These are phyloP conservation scores for Haliclona indistincta DNA, from an alignment of 37 sponge, comb jelly and placozoan species.

Conservation along the genomic window DNA sequence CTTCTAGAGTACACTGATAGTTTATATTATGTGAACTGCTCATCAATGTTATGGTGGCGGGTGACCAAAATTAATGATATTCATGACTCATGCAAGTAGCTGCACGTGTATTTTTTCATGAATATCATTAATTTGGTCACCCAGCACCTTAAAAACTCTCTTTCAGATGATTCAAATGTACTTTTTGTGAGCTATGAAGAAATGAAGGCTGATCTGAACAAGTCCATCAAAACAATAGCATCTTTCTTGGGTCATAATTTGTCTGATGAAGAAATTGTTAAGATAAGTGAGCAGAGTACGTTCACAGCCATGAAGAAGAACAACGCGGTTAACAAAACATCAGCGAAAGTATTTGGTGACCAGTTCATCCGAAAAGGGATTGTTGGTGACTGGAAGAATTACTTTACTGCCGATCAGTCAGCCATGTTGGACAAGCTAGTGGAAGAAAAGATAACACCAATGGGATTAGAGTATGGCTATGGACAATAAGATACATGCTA, in stretches of 20 bases:
- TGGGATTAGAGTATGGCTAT: not conserved
- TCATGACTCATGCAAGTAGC: too few relatives aligned
- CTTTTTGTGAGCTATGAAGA: slow-evolving; percentile 31
- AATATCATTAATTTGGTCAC: too few relatives aligned
- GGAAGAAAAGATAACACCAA: not conserved
- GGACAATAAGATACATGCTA: too few relatives aligned
- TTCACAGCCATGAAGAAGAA: slow-evolving; percentile 16
- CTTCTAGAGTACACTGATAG: too few relatives aligned
- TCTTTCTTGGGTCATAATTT: slow-evolving; percentile 17
- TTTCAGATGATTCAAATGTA: slow-evolving; percentile 22
- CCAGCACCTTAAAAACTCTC: too few relatives aligned
- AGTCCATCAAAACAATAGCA: slow-evolving; percentile 3
- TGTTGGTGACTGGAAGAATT: slow-evolving; percentile 35
- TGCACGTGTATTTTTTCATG: too few relatives aligned
- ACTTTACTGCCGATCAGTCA: slow-evolving; percentile 25
- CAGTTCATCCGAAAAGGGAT: slow-evolving; percentile 18
- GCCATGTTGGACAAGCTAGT: not conserved
- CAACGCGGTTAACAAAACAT: not conserved
- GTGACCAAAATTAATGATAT: too few relatives aligned
- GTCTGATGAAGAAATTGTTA: not conserved
- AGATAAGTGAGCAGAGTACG: slow-evolving; percentile 14
- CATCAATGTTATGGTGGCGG: too few relatives aligned
- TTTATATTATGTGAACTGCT: too few relatives aligned
- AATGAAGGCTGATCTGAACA: slow-evolving; percentile 20
- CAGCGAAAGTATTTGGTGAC: not conserved